These are phyloP conservation scores for Allophyes oxyacanthae DNA, from an alignment of 2,888 invertebrate species.

Conservation along the genomic window DNA sequence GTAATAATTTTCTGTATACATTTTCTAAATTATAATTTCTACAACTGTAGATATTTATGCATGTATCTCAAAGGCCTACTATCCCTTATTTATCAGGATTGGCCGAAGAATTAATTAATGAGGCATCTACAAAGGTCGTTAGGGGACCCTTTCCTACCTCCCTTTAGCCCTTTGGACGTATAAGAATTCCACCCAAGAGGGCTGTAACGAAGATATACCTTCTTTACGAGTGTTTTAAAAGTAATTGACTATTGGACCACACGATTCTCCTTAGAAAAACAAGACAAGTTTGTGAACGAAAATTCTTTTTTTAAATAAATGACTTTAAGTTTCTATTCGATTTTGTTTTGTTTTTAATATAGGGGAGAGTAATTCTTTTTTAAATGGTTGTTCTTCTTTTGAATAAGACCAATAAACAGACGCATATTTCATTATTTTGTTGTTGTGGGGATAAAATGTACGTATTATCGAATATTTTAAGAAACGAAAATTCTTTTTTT, in stretches of 20 bases:
- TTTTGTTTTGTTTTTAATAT: background rate
- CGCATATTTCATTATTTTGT: background rate
- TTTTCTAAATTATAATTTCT: slow-evolving; percentile 10
- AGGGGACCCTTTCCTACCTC: slow-evolving; percentile 53
- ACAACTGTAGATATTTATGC: slow-evolving; percentile 27
- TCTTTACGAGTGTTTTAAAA: slow-evolving; percentile 68
- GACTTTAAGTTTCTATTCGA: background rate
- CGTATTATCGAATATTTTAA: no score
- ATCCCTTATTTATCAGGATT: slow-evolving; percentile 74
- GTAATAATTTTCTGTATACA: no score
- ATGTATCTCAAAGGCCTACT: slow-evolving; percentile 34
- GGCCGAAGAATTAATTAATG: slow-evolving; percentile 77
- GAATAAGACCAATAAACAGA: background rate
- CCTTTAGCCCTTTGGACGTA: slow-evolving; percentile 58
- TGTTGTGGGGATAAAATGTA: background rate
- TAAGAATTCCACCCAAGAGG: slow-evolving; percentile 62
- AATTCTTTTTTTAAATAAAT: background rate
- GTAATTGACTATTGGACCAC: slow-evolving; percentile 70
- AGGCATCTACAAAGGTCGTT: slow-evolving; percentile 70
- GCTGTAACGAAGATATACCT: slow-evolving; percentile 62
- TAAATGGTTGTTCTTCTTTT: slow-evolving; percentile 2
- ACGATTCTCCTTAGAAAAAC: slow-evolving; percentile 28
- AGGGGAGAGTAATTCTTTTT: background rate
- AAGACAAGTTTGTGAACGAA: background rate
- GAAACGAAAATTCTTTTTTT: no score